A percentile compares a stretch with the other conserved stretches of the same genome.
These are phyloP conservation scores for Hyposmocoma kahamanoa DNA, from an alignment of 1,140 invertebrate genomes.

Conservation along the genomic window DNA sequence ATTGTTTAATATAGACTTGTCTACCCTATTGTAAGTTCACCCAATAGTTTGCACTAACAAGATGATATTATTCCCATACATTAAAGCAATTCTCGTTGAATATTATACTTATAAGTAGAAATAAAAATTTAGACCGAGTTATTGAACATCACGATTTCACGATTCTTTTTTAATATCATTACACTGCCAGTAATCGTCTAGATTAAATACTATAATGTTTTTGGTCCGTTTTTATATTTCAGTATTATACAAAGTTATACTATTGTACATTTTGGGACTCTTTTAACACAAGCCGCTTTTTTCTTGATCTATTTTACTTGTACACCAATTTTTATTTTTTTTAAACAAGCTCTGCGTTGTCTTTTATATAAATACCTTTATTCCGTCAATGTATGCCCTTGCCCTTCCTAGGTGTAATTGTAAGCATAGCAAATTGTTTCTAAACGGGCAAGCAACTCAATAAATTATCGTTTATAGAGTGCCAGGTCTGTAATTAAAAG, in stretches of 20 bases:
- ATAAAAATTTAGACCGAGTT: constrained; percentile 47
- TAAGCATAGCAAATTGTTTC: no score
- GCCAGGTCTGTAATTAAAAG: no score
- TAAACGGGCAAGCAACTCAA: no score
- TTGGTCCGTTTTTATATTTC: constrained; percentile 68
- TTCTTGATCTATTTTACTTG: neutral
- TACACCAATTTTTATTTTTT: neutral
- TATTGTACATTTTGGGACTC: constrained; percentile 60
- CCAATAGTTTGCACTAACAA: constrained; percentile 65
- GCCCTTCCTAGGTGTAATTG: no score
- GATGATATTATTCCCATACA: constrained; percentile 43
- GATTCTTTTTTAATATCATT: constrained; percentile 50
- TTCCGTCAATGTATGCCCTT: no score
- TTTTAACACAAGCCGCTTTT: constrained; percentile 23
- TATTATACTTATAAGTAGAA: constrained; percentile 65
- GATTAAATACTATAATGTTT: constrained; percentile 59
- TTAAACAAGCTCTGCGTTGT: constrained; percentile 13
- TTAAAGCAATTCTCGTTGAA: constrained; percentile 70
- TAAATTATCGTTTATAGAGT: no score
- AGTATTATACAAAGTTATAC: constrained; percentile 59
- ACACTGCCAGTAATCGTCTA: constrained; percentile 70
- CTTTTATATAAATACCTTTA: no score
- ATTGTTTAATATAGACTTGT: constrained; percentile 60
- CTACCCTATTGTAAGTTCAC: constrained; percentile 63
- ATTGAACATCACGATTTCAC: constrained; percentile 33